These are phyloP conservation scores for Coelopa frigida DNA, from an alignment of 1,140 invertebrate genomes.

Conservation along the genomic window DNA sequence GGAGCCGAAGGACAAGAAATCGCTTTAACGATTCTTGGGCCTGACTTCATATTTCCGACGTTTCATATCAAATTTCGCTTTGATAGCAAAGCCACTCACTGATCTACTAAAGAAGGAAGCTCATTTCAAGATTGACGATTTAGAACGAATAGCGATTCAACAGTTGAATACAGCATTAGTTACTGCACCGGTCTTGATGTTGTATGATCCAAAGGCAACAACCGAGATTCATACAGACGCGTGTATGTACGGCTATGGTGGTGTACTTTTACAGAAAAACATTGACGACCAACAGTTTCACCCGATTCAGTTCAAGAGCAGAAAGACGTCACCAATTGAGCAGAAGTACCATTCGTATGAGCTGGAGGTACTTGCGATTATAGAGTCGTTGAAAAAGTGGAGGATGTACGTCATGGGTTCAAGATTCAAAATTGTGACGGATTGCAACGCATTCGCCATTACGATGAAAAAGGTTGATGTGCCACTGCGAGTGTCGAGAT, in stretches of 20 bases:
- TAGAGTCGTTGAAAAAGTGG: conserved; percentile 21
- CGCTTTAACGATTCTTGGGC: conserved; percentile 26
- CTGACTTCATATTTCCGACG: conserved; percentile 26
- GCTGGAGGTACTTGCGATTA: conserved; percentile 22
- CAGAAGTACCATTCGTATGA: conserved; percentile 26
- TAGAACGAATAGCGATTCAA: neutral
- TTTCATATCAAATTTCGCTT: conserved; percentile 29
- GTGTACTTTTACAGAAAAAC: conserved; percentile 21
- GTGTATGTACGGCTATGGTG: conserved; percentile 19
- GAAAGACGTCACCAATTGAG: conserved; percentile 22
- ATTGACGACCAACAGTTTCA: conserved; percentile 10
- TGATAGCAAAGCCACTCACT: conserved; percentile 20
- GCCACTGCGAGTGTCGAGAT: conserved; percentile 13
- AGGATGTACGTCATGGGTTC: conserved; percentile 13
- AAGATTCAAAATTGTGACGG: conserved; percentile 13
- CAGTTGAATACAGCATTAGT: conserved; percentile 18
- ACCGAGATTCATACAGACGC: conserved; percentile 28
- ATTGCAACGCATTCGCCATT: conserved; percentile 33
- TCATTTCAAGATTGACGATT: neutral
- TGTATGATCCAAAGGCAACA: conserved; percentile 10
- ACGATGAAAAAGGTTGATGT: conserved; percentile 21
- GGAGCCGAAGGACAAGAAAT: conserved; percentile 21
- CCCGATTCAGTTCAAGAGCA: conserved; percentile 26
- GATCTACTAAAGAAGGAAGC: conserved; percentile 13
- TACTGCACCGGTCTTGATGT: conserved; percentile 29